Evolutionary conservation across 2,113 vertebrate genomes (phyloP), one percentile per base, ranked within the genome.

Genomic region (Chloroceryle aenea): DNA sequence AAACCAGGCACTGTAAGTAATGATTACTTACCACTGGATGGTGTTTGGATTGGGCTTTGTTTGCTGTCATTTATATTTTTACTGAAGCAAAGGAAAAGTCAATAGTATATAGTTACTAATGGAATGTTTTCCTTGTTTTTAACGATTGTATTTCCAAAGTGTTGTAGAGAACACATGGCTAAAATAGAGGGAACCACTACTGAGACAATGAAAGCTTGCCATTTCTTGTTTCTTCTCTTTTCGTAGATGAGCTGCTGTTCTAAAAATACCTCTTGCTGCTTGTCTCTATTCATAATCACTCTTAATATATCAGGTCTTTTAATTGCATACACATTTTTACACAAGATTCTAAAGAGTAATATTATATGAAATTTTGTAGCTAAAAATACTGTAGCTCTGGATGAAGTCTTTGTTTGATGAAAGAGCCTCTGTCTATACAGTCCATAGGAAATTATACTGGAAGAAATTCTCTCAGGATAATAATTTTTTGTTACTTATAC

Each of bases 401-500:
- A 48, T 45, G 10, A 79, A 71, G 1, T 6, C 21, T 38, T 76
- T 68, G 9, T 68, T 69, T 73, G 14, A 6, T 69, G 68, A 82
- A 11, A 45, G 12, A 73, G 7, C 2, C 10, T 80, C 25, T 36
- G 9, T 62, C 53, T 88, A 59, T 52, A 27, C 38, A 91, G 30
- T 80, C 18, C 34, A 12, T 38, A 77, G 12, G 15, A 96, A 88
- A 78, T 27, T 25, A 52, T 40, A 5, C 12, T 92, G 18, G 14
- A 32, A 87, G 38, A 62, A 56, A 69, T 64, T 56, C 26, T 90
- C 64, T 91, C 69, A 74, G 17, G 32, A 62, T 6, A 67, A 53
- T 32, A 1, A 36, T 76, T 95, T 82, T 93, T 42, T 75, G 25
- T 86, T 94, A 86, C 48, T 95, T 95, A 75, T 7, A 89, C 29